Percentiles rank a stretch among this genome's conserved stretches.
Evolutionary conservation across 2,113 vertebrate genomes (phyloP).

Genomic region (Anhinga rufa): DNA sequence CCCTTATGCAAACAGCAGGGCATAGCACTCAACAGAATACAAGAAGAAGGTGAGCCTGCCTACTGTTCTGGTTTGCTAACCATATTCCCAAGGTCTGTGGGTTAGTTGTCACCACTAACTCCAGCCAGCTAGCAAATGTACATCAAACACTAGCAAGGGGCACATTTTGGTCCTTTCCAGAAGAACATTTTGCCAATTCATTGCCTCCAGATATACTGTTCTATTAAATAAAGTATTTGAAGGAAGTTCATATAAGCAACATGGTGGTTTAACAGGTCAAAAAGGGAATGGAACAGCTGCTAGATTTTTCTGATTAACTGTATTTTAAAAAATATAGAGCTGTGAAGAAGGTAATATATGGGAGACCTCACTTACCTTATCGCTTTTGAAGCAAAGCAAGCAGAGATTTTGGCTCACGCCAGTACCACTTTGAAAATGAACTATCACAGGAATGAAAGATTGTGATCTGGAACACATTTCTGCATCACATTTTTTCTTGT

Average conservation of each 20-base stretch:
- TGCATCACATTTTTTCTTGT: conserved; percentile 74
- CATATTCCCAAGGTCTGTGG: background rate
- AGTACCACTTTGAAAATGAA: conserved; percentile 74
- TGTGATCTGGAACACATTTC: conserved; percentile 72
- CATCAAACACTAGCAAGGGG: background rate
- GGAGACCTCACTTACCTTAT: conserved; percentile 52
- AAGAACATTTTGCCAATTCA: background rate
- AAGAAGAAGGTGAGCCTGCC: conserved; percentile 30
- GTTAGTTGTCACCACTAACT: conserved; percentile 16
- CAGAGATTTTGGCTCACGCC: conserved; percentile 68
- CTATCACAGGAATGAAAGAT: conserved; percentile 74
- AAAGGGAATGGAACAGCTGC: background rate
- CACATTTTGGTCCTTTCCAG: background rate
- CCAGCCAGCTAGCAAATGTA: background rate
- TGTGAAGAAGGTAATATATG: background rate
- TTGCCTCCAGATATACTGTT: background rate
- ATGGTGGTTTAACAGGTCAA: background rate
- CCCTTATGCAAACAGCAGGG: conserved; percentile 46
- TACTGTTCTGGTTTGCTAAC: conserved; percentile 7
- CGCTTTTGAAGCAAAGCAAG: conserved; percentile 68
- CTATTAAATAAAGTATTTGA: background rate
- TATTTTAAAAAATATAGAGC: background rate
- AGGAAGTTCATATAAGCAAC: background rate
- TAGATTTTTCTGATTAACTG: background rate
- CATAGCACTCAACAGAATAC: background rate